Evolutionary conservation across 2,797 vertebrate species (phyloP).

Genomic region (Crenuchus spilurus): DNA sequence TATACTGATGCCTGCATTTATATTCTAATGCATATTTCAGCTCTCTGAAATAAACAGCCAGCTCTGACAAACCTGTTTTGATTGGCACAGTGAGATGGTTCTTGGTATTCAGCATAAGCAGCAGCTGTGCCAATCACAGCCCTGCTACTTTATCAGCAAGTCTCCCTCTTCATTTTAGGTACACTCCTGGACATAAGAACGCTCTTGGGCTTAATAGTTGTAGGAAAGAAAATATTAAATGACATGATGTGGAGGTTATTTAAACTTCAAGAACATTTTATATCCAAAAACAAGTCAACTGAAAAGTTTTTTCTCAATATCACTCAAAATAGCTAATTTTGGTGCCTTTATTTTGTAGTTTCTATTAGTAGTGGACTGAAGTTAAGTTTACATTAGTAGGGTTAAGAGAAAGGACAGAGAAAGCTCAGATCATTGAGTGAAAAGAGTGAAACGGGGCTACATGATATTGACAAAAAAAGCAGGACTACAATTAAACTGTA

Average conservation of each 20-base stretch:
- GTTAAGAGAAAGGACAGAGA: not conserved
- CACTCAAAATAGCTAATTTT: too few relatives aligned
- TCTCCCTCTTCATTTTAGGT: slow-evolving; percentile 54
- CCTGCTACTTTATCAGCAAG: slow-evolving; percentile 34
- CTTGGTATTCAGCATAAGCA: slow-evolving; percentile 70
- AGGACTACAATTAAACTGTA: too few relatives aligned
- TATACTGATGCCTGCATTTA: slow-evolving; percentile 44
- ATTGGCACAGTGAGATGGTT: slow-evolving; percentile 62
- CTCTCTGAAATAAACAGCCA: slow-evolving; percentile 53
- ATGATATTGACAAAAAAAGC: too few relatives aligned
- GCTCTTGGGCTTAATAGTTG: too few relatives aligned
- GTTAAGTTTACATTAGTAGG: not conserved
- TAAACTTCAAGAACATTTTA: too few relatives aligned
- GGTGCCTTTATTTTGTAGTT: too few relatives aligned
- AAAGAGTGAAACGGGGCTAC: not conserved
- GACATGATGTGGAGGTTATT: too few relatives aligned
- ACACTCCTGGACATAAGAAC: too few relatives aligned
- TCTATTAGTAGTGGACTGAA: not conserved
- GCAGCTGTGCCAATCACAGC: slow-evolving; percentile 62
- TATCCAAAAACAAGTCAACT: too few relatives aligned
- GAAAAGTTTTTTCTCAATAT: too few relatives aligned
- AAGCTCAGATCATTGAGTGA: not conserved
- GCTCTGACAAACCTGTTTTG: slow-evolving; percentile 53
- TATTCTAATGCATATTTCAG: slow-evolving; percentile 49
- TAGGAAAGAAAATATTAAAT: too few relatives aligned